Evolutionary conservation across 2,888 invertebrate species (phyloP).

Genomic region (Lingula anatina): DNA sequence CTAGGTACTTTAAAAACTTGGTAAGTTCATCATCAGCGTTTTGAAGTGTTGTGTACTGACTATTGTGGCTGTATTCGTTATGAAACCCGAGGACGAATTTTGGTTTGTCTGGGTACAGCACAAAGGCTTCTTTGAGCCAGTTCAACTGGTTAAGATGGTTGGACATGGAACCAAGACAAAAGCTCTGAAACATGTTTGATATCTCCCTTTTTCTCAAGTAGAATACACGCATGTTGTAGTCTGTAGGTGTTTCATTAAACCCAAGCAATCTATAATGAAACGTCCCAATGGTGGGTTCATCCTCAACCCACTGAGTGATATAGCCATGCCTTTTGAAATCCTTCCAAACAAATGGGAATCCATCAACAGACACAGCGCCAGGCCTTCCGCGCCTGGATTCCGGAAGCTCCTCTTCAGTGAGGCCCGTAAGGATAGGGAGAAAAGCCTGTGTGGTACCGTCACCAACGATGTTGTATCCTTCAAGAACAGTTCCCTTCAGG

Average conservation of each 20-base stretch:
- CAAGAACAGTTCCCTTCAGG: constrained; percentile 58
- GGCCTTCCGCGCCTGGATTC: constrained; percentile 70
- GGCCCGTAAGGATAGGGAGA: constrained; percentile 80
- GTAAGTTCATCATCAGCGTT: constrained; percentile 70
- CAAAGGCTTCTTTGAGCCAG: constrained; percentile 57
- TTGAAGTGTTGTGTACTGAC: constrained; percentile 74
- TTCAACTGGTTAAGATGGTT: constrained; percentile 59
- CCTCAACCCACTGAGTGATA: constrained; percentile 78
- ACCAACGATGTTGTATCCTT: constrained; percentile 58
- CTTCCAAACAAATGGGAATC: constrained; percentile 83
- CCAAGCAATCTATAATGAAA: constrained; percentile 88
- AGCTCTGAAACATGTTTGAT: constrained; percentile 13
- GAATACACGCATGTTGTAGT: constrained; percentile 83
- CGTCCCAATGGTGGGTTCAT: constrained; percentile 75
- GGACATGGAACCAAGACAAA: constrained; percentile 68
- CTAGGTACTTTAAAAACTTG: constrained; percentile 58
- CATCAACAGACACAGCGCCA: constrained; percentile 64
- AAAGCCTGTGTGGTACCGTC: constrained; percentile 61
- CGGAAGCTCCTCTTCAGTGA: constrained; percentile 75
- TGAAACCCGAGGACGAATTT: constrained; percentile 86
- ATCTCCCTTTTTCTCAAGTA: constrained; percentile 59
- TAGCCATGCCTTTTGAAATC: constrained; percentile 60
- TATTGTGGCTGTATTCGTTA: constrained; percentile 81
- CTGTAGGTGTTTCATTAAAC: constrained; percentile 75
- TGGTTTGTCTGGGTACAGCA: constrained; percentile 65